These are phyloP conservation scores for Epinephelus lanceolatus DNA, from an alignment of 2,113 vertebrate genomes.

Conservation along the genomic window DNA sequence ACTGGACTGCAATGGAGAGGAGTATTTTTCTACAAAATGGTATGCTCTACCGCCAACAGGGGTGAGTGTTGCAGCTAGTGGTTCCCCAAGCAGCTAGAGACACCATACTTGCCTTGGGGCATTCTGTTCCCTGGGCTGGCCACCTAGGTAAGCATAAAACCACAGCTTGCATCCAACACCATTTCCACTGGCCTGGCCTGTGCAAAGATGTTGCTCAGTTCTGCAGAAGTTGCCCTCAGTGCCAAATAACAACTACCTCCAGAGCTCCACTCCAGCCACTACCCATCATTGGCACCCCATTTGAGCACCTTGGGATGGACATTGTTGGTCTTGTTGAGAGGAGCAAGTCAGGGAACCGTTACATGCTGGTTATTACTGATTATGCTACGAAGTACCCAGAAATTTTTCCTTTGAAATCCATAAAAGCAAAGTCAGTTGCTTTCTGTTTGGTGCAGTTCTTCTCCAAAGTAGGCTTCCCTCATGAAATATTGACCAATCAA, in stretches of 20 bases:
- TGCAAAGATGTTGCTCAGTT: background rate
- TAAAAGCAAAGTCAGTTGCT: background rate
- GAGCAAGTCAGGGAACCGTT: background rate
- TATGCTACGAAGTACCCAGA: too few species aligned
- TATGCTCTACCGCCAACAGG: background rate
- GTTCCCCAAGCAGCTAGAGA: background rate
- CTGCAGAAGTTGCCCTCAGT: background rate
- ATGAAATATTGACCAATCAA: conserved; percentile 1
- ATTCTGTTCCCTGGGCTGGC: background rate
- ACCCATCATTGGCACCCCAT: background rate
- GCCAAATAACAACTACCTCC: background rate
- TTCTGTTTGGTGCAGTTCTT: background rate
- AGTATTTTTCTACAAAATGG: background rate
- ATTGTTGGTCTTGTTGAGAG: background rate
- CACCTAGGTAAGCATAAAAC: too few species aligned
- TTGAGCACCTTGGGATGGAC: background rate
- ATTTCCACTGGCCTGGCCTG: conserved; percentile 32
- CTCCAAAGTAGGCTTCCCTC: background rate
- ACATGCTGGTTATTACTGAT: background rate
- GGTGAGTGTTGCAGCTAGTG: background rate
- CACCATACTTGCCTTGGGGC: background rate
- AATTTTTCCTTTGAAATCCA: background rate
- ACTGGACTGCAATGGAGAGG: background rate
- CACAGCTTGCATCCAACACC: background rate
- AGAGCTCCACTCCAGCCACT: background rate